phyloP scores from a whole-genome alignment of 2,888 invertebrate species.

The Drosophila paucipuncta region DNA sequence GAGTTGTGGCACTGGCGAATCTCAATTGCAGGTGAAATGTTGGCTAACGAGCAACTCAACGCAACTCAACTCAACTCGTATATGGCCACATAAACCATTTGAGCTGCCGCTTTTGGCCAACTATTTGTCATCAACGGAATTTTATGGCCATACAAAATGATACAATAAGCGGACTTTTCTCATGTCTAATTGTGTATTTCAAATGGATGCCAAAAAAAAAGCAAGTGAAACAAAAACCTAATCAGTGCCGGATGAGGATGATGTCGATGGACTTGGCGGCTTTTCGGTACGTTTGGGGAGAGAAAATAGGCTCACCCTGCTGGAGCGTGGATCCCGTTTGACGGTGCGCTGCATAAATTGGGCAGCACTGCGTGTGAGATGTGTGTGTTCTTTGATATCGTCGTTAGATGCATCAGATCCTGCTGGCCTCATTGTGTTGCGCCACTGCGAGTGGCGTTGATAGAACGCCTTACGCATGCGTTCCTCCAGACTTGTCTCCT shows the following conservation, averaged over 20 bases:
- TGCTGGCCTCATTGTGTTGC: background rate
- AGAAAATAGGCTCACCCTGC: conserved; percentile 24
- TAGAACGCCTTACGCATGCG: conserved; percentile 6
- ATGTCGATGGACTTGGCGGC: background rate
- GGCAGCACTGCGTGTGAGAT: background rate
- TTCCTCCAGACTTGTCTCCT: background rate
- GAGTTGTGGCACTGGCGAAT: background rate
- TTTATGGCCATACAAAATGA: conserved; percentile 42
- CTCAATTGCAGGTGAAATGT: conserved; percentile 56
- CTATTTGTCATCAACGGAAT: conserved; percentile 49
- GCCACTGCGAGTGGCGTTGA: conserved; percentile 9
- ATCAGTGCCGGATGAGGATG: background rate
- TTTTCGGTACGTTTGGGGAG: background rate
- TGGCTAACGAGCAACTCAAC: conserved; percentile 52
- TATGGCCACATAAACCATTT: conserved; percentile 37
- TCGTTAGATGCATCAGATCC: no score
- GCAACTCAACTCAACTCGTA: conserved; percentile 29
- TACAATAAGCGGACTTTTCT: conserved; percentile 26
- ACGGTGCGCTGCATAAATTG: conserved; percentile 5
- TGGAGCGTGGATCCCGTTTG: conserved; percentile 14
- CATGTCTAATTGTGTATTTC: conserved; percentile 12
- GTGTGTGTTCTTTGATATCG: background rate
- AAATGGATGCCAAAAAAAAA: background rate
- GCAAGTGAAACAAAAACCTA: background rate
- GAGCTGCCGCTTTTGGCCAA: conserved; percentile 29